Evolutionary conservation across 2,888 invertebrate species (phyloP).

Genomic region (Nomada flava): DNA sequence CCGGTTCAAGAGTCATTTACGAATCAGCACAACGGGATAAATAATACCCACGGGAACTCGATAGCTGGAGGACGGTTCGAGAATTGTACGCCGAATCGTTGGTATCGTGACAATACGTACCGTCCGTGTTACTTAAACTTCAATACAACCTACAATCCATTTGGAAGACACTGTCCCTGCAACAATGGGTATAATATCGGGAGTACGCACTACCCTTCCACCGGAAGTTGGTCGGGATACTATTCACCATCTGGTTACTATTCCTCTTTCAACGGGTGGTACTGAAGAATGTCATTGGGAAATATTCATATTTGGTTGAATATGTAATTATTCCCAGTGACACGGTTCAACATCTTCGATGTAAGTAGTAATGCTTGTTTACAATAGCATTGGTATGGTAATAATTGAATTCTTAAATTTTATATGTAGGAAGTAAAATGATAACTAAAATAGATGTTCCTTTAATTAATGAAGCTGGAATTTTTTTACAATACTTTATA

Average conservation of each 20-base stretch:
- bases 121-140: slow-evolving; percentile 31
- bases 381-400: neutral
- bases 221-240: neutral
- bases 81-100: slow-evolving; percentile 8
- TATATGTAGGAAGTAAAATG: too few relatives aligned
- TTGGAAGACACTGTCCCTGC: slow-evolving; percentile 7
- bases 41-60: slow-evolving; percentile 20
- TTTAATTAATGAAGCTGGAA: too few relatives aligned
- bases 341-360: neutral
- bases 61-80: slow-evolving; percentile 9
- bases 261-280: slow-evolving; percentile 26
- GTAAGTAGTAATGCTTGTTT: too few relatives aligned
- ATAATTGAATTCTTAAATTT: neutral
- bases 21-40: slow-evolving; percentile 21
- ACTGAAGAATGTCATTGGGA: slow-evolving; percentile 1
- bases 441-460: too few relatives aligned
- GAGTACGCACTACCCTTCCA: neutral
- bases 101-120: slow-evolving; percentile 19
- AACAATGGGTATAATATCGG: neutral
- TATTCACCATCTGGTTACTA: neutral
- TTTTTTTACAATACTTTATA: too few relatives aligned
- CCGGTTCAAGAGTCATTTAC: slow-evolving; percentile 14
- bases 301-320: neutral
- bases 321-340: neutral
- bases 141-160: neutral